Conservation (phyloP, 2,113 vertebrate species). For the Rhadina sibilatrix region DNA sequence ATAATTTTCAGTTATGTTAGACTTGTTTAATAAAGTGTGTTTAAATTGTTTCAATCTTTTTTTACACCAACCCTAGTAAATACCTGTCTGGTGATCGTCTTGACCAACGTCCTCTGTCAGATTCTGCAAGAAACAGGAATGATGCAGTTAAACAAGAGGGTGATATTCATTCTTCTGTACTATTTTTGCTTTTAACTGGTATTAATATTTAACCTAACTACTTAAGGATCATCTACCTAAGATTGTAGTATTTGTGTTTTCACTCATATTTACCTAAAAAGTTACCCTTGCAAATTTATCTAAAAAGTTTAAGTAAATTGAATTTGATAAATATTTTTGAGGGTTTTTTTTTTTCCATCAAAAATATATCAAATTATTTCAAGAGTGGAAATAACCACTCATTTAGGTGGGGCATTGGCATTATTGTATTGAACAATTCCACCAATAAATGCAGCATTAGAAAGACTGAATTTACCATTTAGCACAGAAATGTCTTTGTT, state of each 20-base stretch:
- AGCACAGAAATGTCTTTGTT: background rate
- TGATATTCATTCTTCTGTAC: background rate
- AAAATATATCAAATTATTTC: background rate
- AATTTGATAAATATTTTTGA: background rate
- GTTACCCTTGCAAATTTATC: background rate
- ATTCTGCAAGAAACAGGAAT: constrained; percentile 81
- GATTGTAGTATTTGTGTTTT: background rate
- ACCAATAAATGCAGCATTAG: background rate
- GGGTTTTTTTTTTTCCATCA: background rate
- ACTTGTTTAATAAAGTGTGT: background rate
- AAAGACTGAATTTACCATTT: background rate
- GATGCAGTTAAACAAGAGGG: constrained; percentile 30
- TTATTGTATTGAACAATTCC: background rate
- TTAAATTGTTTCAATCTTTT: background rate
- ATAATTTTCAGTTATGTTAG: background rate
- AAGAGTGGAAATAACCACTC: background rate
- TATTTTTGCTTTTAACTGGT: background rate
- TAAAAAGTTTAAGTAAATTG: background rate
- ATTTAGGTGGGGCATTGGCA: background rate
- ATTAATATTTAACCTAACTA: background rate
- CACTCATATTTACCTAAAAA: background rate
- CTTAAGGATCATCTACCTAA: background rate
- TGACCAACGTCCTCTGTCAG: constrained; percentile 95
- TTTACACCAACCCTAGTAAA: constrained; percentile 15
- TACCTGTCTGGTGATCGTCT: constrained; percentile 95